phyloP scores from a whole-genome alignment of 2,113 vertebrate genomes.

The Chloropsis hardwickii region DNA sequence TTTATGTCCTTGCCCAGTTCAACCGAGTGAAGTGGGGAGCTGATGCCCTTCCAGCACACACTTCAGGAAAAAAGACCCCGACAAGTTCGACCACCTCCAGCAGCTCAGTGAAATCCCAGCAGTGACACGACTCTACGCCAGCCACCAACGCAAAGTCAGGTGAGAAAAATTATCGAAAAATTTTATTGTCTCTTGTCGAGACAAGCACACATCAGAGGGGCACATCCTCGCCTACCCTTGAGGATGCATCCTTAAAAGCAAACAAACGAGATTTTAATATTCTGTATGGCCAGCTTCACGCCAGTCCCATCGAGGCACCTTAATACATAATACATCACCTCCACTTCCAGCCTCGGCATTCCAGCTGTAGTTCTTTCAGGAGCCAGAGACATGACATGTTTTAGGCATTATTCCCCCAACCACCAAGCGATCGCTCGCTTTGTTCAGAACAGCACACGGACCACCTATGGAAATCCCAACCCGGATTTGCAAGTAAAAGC shows the following conservation, averaged over 20 bases:
- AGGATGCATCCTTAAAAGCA: not conserved
- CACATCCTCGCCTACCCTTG: not conserved
- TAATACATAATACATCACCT: conserved; percentile 22
- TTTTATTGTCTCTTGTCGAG: not conserved
- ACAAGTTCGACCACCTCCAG: not conserved
- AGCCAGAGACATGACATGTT: not conserved
- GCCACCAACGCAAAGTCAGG: not conserved
- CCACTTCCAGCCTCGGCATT: not conserved
- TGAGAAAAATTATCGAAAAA: not conserved
- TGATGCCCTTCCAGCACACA: not conserved
- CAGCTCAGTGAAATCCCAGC: not conserved
- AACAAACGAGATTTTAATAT: not conserved
- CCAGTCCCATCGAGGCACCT: not conserved
- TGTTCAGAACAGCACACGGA: not conserved
- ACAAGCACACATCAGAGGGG: not conserved
- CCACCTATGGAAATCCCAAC: not conserved
- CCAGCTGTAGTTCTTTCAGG: not conserved
- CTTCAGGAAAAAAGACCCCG: not conserved
- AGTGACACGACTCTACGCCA: fast-evolving
- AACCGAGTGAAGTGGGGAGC: not conserved
- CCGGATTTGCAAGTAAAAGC: not conserved
- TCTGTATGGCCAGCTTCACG: not conserved
- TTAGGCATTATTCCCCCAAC: not conserved
- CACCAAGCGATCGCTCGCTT: not conserved
- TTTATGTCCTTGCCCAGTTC: not conserved